Conservation (phyloP, 2,113 vertebrate species). For the Platichthys stellatus region DNA sequence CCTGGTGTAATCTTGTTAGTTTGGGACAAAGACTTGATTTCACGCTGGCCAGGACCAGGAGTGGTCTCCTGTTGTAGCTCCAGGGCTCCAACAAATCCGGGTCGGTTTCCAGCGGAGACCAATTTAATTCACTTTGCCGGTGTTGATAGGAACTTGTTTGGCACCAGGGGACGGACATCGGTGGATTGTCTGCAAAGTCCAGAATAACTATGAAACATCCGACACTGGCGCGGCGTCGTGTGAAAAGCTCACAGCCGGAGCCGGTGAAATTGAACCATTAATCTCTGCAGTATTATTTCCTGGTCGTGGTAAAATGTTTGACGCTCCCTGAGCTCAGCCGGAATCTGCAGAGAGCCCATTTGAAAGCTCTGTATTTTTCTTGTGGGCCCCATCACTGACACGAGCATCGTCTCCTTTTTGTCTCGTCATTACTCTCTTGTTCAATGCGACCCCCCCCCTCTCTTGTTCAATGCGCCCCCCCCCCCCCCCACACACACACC, state of each 20-base stretch:
- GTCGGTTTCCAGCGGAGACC: slow-evolving; percentile 44
- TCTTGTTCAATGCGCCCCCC: slow-evolving; percentile 43
- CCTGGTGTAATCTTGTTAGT: slow-evolving; percentile 53
- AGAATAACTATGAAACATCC: not conserved
- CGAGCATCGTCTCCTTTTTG: not conserved
- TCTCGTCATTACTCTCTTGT: slow-evolving; percentile 41
- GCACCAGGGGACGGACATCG: slow-evolving; percentile 9
- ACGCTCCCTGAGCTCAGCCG: slow-evolving; percentile 21
- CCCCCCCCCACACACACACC: not conserved
- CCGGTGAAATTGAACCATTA: slow-evolving; percentile 36
- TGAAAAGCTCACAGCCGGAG: not conserved
- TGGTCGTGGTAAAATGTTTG: slow-evolving; percentile 9
- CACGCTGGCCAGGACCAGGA: slow-evolving; percentile 22
- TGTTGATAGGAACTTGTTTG: slow-evolving; percentile 14
- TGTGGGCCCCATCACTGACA: slow-evolving; percentile 12
- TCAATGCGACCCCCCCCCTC: slow-evolving; percentile 44
- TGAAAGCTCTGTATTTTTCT: slow-evolving; percentile 32
- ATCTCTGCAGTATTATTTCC: slow-evolving; percentile 34
- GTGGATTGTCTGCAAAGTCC: not conserved
- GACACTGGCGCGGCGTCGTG: not conserved
- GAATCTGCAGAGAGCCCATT: not conserved
- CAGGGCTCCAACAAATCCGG: slow-evolving; percentile 27
- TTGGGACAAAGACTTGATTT: slow-evolving; percentile 46
- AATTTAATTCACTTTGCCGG: slow-evolving; percentile 30
- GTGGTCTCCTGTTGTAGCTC: slow-evolving; percentile 17